A percentile compares a stretch with the other conserved stretches of the same genome.
Evolutionary conservation across 53 echinoderm and acorn worm genomes (phyloP).

Genomic region (Patiria pectinifera): DNA sequence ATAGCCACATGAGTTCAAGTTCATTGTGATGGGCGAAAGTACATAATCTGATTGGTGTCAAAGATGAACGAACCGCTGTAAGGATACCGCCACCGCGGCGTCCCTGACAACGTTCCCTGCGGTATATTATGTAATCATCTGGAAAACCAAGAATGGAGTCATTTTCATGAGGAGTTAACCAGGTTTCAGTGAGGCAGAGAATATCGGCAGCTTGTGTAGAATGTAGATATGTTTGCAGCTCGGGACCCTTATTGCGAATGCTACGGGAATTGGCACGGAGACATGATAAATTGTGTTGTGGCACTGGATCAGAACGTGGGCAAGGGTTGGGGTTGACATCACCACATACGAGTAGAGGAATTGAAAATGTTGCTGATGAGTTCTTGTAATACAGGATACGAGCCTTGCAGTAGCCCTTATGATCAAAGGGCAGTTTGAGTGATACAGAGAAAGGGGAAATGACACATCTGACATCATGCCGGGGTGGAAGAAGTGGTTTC

Average conservation of each 20-base stretch:
- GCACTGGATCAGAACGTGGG: too few species aligned
- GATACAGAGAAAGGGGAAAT: not conserved
- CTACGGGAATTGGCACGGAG: too few species aligned
- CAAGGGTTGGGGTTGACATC: not conserved
- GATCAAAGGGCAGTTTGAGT: not conserved
- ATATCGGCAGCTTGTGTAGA: too few species aligned
- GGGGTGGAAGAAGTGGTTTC: not conserved
- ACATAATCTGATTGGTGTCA: conserved; percentile 1
- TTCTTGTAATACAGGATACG: not conserved
- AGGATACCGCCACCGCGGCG: too few species aligned
- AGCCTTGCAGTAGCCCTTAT: not conserved
- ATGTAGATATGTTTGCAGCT: too few species aligned
- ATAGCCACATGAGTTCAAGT: conserved; percentile 22
- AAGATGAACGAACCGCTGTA: not conserved
- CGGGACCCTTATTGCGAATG: too few species aligned
- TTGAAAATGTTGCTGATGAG: not conserved
- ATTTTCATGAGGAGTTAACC: too few species aligned
- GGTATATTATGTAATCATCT: too few species aligned
- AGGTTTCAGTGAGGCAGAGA: too few species aligned
- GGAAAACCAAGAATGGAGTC: too few species aligned
- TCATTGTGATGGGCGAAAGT: not conserved
- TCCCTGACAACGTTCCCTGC: too few species aligned
- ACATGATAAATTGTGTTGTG: too few species aligned
- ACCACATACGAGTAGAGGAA: not conserved
- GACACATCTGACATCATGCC: not conserved